phyloP scores from a whole-genome alignment of 2,888 invertebrate species.

The Euplexia lucipara region DNA sequence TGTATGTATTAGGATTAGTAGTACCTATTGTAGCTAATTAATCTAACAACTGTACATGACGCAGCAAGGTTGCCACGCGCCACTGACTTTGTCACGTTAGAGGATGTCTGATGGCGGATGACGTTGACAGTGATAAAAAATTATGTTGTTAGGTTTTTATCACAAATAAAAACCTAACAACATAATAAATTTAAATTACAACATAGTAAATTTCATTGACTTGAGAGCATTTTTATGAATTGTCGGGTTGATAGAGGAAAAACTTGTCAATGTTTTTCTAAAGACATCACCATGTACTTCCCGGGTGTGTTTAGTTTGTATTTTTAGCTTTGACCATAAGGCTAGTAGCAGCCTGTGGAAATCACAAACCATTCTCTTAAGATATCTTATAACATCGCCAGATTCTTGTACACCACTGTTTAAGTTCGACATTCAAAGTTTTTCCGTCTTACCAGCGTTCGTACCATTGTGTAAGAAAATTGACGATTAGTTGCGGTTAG shows the following conservation, averaged over 20 bases:
- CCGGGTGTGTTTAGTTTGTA: background rate
- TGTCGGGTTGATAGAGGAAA: background rate
- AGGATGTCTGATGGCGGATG: constrained; percentile 6
- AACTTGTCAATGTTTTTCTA: background rate
- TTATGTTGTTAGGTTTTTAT: background rate
- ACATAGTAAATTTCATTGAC: background rate
- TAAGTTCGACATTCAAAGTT: background rate
- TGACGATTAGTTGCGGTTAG: background rate
- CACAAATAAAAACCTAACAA: too few species aligned
- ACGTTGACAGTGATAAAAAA: constrained; percentile 21
- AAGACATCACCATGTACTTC: background rate
- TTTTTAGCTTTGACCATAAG: too few species aligned
- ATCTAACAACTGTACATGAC: constrained; percentile 12
- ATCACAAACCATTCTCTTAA: background rate
- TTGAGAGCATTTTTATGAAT: constrained; percentile 2
- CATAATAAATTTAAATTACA: too few species aligned
- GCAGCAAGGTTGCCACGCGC: constrained; percentile 54
- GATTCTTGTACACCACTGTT: background rate
- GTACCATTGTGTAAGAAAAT: background rate
- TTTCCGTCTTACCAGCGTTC: background rate
- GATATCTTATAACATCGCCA: background rate
- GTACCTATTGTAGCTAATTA: constrained; percentile 21
- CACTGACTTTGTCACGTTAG: constrained; percentile 29
- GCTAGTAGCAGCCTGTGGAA: too few species aligned
- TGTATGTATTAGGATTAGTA: background rate